These are phyloP conservation scores for Apolygus lucorum DNA, from an alignment of 1,140 invertebrate genomes.

Conservation along the genomic window DNA sequence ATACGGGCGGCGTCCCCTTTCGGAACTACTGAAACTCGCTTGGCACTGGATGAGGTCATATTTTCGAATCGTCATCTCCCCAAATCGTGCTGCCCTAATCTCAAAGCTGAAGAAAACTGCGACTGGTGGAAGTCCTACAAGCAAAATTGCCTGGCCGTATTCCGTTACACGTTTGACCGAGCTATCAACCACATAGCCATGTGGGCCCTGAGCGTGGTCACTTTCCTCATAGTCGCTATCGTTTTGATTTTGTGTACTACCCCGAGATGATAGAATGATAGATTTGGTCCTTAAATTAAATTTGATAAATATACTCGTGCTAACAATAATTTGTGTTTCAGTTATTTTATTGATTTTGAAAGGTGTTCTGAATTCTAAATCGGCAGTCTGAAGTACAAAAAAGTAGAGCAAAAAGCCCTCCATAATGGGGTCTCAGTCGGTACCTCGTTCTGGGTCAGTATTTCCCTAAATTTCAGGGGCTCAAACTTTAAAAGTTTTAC, in stretches of 20 bases:
- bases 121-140: not conserved
- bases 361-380: too few species aligned
- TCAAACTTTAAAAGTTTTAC: too few species aligned
- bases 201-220: constrained; percentile 8
- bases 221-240: not conserved
- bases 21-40: not conserved
- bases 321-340: too few species aligned
- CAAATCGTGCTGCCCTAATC: not conserved
- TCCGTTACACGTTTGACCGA: not conserved
- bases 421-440: too few species aligned
- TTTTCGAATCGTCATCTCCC: not conserved
- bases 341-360: too few species aligned
- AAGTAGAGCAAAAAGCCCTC: too few species aligned
- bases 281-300: too few species aligned
- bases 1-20: not conserved
- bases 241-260: not conserved
- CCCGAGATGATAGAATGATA: not conserved
- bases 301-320: too few species aligned
- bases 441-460: too few species aligned
- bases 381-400: too few species aligned
- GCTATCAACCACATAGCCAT: constrained; percentile 1
- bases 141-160: not conserved
- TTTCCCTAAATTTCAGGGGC: too few species aligned
- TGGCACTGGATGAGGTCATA: not conserved
- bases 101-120: not conserved